Evolutionary conservation across 2,113 vertebrate species (phyloP).

Genomic region (Plecturocebus donacophilus): DNA sequence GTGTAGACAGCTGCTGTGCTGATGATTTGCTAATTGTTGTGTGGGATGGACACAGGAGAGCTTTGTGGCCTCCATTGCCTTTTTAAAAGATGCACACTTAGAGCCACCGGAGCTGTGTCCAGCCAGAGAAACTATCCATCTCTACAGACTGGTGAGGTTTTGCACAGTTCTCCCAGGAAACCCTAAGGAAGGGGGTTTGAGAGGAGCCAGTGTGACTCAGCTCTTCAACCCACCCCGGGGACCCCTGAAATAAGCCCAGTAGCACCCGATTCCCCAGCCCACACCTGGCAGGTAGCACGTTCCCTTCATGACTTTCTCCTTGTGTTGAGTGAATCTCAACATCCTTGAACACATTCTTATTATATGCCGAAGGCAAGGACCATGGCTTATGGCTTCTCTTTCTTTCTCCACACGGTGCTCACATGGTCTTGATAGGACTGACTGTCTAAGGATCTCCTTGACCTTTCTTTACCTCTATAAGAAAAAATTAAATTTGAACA

Average conservation of each 20-base stretch:
- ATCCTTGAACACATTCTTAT: neutral
- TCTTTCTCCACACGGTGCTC: accelerated
- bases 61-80: neutral
- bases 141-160: accelerated
- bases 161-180: neutral
- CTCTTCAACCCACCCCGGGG: accelerated
- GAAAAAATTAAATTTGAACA: neutral
- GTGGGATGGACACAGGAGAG: neutral
- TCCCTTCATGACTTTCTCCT: neutral
- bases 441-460: neutral
- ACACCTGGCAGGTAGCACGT: accelerated
- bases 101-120: neutral
- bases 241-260: accelerated
- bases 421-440: accelerated
- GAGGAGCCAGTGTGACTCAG: neutral
- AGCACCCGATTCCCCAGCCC: neutral
- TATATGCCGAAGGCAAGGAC: neutral
- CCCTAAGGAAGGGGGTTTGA: too few relatives aligned
- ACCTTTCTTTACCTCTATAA: neutral
- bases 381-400: accelerated
- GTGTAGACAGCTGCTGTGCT: neutral
- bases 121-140: neutral
- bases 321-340: too few relatives aligned
- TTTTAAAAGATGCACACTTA: neutral
- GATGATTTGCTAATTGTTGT: neutral